Conservation (phyloP, 2,888 invertebrate genomes). For the Melangyna quadrimaculata region DNA sequence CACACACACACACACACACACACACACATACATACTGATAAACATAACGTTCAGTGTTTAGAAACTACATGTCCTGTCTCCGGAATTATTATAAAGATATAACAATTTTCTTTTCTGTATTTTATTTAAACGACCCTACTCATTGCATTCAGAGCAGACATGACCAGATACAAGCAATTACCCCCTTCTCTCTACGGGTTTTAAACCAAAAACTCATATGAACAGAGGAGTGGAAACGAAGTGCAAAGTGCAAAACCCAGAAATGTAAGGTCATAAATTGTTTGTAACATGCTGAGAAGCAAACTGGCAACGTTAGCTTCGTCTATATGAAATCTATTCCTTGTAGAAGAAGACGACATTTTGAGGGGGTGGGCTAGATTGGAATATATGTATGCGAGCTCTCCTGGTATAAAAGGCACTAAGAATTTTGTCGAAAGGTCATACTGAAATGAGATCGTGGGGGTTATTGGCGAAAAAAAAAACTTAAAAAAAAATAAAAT, state of each 20-base stretch:
- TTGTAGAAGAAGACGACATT: neutral
- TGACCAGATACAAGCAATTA: slow-evolving; percentile 66
- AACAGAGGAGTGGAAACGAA: slow-evolving; percentile 18
- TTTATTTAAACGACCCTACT: slow-evolving; percentile 54
- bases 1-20: neutral
- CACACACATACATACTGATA: too few relatives aligned
- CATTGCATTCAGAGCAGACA: slow-evolving; percentile 45
- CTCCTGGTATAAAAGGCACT: neutral
- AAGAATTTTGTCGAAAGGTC: slow-evolving; percentile 62
- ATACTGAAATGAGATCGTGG: neutral
- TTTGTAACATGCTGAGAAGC: slow-evolving; percentile 61
- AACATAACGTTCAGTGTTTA: neutral
- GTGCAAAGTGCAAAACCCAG: slow-evolving; percentile 68
- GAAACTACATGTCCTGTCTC: slow-evolving; percentile 22
- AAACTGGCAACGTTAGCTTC: slow-evolving; percentile 36
- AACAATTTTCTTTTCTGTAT: slow-evolving; percentile 14
- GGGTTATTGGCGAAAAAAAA: slow-evolving; percentile 12
- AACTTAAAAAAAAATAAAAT: neutral
- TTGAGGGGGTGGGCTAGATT: neutral
- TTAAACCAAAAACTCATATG: neutral
- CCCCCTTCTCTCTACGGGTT: slow-evolving; percentile 1
- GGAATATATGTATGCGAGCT: too few relatives aligned
- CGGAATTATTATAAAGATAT: slow-evolving; percentile 40
- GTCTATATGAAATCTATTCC: neutral
- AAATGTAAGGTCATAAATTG: slow-evolving; percentile 66